phyloP scores from a whole-genome alignment of 2,888 invertebrate genomes.

The Clistopyga incitator region DNA sequence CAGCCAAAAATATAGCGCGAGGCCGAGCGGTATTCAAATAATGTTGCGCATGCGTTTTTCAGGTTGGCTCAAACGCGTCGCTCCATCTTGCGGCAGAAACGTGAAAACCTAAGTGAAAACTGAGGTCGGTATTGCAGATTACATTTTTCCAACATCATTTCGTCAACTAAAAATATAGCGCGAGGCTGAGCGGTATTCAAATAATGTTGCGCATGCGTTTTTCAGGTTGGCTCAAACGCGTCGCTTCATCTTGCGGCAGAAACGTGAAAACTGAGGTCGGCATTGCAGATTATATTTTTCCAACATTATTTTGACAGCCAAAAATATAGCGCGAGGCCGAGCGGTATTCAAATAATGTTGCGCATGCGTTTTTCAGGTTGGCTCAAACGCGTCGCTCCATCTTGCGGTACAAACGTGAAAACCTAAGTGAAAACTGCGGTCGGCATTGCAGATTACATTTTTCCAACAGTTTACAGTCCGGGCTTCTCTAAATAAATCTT shows the following conservation, averaged over 20 bases:
- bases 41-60: constrained; percentile 33
- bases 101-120: too few relatives aligned
- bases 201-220: constrained; percentile 37
- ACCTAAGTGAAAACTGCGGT: too few relatives aligned
- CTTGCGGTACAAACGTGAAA: neutral
- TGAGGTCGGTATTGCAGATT: too few relatives aligned
- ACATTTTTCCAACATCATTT: too few relatives aligned
- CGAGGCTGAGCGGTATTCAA: neutral
- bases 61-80: neutral
- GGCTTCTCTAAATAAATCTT: constrained; percentile 6
- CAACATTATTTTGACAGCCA: constrained; percentile 7
- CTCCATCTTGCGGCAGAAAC: too few relatives aligned
- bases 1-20: constrained; percentile 16
- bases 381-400: neutral
- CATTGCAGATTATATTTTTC: too few relatives aligned
- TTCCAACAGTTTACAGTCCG: constrained; percentile 18
- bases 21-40: neutral
- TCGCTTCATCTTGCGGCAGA: too few relatives aligned
- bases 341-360: constrained; percentile 12
- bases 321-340: constrained; percentile 12
- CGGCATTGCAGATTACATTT: neutral
- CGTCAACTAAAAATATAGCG: constrained; percentile 25
- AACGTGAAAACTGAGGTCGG: too few relatives aligned
- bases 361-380: constrained; percentile 25
- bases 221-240: neutral